Evolutionary conservation across 2,113 vertebrate genomes (phyloP).

Genomic region (Laterallus jamaicensis): DNA sequence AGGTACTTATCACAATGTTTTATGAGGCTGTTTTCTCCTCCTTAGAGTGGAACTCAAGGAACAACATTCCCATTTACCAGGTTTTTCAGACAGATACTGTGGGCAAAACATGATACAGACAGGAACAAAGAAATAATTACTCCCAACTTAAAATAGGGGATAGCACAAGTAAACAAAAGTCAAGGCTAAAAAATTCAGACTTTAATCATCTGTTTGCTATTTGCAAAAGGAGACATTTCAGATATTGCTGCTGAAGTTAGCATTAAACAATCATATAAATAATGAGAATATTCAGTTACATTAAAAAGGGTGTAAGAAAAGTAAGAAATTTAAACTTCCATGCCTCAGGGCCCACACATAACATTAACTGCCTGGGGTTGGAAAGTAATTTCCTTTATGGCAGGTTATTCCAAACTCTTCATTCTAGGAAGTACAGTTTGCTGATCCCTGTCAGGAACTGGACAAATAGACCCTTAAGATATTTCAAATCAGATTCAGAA

Average conservation of each 20-base stretch:
- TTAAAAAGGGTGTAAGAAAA: neutral
- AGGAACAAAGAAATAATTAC: neutral
- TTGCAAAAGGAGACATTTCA: neutral
- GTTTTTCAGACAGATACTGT: neutral
- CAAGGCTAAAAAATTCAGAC: neutral
- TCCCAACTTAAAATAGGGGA: neutral
- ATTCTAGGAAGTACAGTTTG: neutral
- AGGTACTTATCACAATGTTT: neutral
- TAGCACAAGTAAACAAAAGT: neutral
- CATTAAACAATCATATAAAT: neutral
- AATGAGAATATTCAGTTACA: neutral
- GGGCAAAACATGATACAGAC: neutral
- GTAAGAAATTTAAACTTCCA: neutral
- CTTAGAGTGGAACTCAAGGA: neutral
- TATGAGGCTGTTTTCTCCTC: neutral
- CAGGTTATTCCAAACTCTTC: neutral
- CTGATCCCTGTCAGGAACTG: neutral
- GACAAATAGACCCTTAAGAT: neutral
- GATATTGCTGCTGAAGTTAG: neutral
- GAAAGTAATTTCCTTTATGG: conserved; percentile 17
- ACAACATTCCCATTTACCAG: neutral
- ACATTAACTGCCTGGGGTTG: neutral
- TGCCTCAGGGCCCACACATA: neutral
- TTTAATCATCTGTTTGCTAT: neutral
- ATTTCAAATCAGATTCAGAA: neutral